Evolutionary conservation across 2,888 invertebrate species (phyloP).

Genomic region (Tetropium fuscum): DNA sequence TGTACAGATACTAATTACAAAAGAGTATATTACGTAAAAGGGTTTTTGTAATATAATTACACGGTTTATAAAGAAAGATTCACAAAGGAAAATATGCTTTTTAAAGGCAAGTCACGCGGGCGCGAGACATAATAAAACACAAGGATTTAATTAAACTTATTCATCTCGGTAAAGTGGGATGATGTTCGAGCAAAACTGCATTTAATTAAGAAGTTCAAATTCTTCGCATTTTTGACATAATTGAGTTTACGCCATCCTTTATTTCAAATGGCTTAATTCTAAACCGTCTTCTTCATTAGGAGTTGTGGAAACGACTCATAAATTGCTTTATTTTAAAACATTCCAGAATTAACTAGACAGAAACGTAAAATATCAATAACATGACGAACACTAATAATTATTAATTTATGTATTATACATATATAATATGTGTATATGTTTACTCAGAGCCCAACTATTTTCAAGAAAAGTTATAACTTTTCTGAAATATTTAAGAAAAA

Average conservation of each 20-base stretch:
- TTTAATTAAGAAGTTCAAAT: constrained; percentile 67
- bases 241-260: constrained; percentile 65
- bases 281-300: constrained; percentile 44
- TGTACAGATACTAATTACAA: constrained; percentile 12
- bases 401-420: too few species aligned
- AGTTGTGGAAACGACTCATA: constrained; percentile 28
- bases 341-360: too few species aligned
- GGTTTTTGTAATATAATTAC: constrained; percentile 36
- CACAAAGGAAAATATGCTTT: constrained; percentile 40
- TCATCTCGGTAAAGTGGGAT: constrained; percentile 66
- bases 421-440: too few species aligned
- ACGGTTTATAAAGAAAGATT: constrained; percentile 34
- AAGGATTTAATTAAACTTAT: constrained; percentile 68
- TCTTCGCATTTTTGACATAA: constrained; percentile 67
- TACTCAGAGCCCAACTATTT: too few species aligned
- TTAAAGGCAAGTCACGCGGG: constrained; percentile 48
- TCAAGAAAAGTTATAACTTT: too few species aligned
- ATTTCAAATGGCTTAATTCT: constrained; percentile 64
- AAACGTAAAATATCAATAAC: too few species aligned
- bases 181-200: constrained; percentile 63
- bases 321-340: constrained; percentile 34
- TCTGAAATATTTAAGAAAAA: too few species aligned
- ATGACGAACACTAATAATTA: too few species aligned
- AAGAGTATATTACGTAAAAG: constrained; percentile 1
- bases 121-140: constrained; percentile 63